phyloP scores from a whole-genome alignment of 2,888 invertebrate species.

The Agrotis ipsilon region DNA sequence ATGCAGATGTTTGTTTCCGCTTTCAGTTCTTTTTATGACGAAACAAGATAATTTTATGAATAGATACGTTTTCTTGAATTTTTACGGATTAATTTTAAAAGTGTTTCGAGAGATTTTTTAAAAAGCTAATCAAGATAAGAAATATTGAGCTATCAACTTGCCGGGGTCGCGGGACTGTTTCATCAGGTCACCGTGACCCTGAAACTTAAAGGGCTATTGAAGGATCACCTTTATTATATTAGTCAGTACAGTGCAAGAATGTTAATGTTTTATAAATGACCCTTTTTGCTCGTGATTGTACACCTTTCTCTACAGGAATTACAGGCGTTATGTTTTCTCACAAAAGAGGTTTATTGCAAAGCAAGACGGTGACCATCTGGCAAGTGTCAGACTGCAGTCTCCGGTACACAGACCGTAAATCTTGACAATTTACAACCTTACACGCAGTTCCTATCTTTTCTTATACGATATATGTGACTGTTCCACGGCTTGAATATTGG shows the following conservation, averaged over 20 bases:
- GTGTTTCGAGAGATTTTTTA: neutral
- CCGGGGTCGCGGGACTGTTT: no score
- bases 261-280: no score
- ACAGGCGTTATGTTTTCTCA: constrained; percentile 6
- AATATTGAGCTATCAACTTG: no score
- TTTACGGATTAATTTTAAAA: neutral
- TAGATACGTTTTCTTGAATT: constrained; percentile 3
- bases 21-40: constrained; percentile 27
- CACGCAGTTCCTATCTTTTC: constrained; percentile 51
- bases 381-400: constrained; percentile 69
- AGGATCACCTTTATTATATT: no score
- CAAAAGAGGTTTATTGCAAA: constrained; percentile 57
- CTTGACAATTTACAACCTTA: constrained; percentile 73
- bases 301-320: neutral
- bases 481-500: constrained; percentile 1
- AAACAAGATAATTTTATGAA: constrained; percentile 28
- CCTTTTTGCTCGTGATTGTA: neutral
- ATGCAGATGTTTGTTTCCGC: constrained; percentile 33
- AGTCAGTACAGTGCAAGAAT: no score
- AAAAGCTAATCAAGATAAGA: neutral
- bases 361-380: constrained; percentile 72
- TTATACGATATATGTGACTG: constrained; percentile 20
- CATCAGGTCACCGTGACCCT: no score
- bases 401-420: constrained; percentile 76
- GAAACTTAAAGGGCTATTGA: no score